phyloP scores from a whole-genome alignment of 2,113 vertebrate genomes.

The Lanius collurio region DNA sequence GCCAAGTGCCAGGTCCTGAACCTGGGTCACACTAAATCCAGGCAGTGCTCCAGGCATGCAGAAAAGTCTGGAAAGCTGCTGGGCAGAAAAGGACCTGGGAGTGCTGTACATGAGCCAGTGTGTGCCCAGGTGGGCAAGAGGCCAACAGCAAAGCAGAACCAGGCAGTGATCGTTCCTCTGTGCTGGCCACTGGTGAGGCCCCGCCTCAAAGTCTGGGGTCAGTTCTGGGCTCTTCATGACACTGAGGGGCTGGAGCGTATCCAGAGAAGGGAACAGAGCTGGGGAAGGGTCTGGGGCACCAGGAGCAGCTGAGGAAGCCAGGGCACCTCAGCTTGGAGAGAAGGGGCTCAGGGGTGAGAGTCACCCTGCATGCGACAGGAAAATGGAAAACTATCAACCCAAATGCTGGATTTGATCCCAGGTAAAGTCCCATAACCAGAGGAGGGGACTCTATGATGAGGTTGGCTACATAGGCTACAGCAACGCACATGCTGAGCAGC shows the following conservation, averaged over 20 bases:
- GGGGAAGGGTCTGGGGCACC: neutral
- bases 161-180: neutral
- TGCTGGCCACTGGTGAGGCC: neutral
- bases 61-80: neutral
- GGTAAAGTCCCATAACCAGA: neutral
- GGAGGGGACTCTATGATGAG: too few species aligned
- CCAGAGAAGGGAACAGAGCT: neutral
- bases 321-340: neutral
- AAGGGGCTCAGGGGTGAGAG: neutral
- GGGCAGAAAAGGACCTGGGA: neutral
- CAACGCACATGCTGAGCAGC: accelerated
- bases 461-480: accelerated
- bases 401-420: neutral
- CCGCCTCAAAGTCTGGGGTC: neutral
- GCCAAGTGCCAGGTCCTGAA: neutral
- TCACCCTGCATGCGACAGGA: accelerated
- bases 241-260: accelerated
- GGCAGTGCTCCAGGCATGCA: neutral
- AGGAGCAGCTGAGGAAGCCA: neutral
- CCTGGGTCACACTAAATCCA: neutral
- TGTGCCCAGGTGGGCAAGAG: neutral
- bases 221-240: neutral
- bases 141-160: neutral
- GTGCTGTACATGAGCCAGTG: neutral
- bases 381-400: neutral